Evolutionary conservation across 2,888 invertebrate species (phyloP).

Genomic region (Brachyptera putata): DNA sequence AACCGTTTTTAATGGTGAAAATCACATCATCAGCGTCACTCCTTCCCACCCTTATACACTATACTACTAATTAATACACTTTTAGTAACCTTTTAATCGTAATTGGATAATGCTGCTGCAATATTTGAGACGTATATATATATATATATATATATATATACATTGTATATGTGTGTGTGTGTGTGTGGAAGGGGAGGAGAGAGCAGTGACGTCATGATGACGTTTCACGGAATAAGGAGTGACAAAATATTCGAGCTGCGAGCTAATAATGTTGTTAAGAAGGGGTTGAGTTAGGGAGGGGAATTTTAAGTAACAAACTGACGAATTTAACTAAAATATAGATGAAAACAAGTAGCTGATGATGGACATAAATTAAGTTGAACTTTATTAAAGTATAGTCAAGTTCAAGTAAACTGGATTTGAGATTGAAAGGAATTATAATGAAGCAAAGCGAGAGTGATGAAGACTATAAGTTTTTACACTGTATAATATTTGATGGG

Average conservation of each 20-base stretch:
- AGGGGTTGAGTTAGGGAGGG: conserved; percentile 7
- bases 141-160: too few species aligned
- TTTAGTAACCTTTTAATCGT: conserved; percentile 50
- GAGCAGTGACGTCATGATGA: background rate
- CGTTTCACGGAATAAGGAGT: conserved; percentile 11
- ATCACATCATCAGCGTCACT: conserved; percentile 29
- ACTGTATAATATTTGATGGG: too few species aligned
- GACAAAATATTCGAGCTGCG: conserved; percentile 26
- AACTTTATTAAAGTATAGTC: conserved; percentile 18
- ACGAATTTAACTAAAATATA: conserved; percentile 19
- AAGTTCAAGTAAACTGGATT: background rate
- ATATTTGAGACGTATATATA: conserved; percentile 23
- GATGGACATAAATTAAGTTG: conserved; percentile 2
- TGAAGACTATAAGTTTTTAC: background rate
- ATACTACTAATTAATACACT: conserved; percentile 46
- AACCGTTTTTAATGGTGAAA: conserved; percentile 31
- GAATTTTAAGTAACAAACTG: conserved; percentile 8
- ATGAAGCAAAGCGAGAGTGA: background rate
- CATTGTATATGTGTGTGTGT: too few species aligned
- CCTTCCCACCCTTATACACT: conserved; percentile 16
- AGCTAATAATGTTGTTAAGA: conserved; percentile 25
- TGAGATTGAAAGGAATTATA: background rate
- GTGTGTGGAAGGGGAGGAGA: conserved; percentile 9
- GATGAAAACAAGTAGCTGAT: conserved; percentile 14
- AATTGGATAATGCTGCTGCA: conserved; percentile 44